Evolutionary conservation across 1,140 invertebrate species (phyloP), one percentile per base, ranked within the genome.

Genomic region (Pteromalus puparum): DNA sequence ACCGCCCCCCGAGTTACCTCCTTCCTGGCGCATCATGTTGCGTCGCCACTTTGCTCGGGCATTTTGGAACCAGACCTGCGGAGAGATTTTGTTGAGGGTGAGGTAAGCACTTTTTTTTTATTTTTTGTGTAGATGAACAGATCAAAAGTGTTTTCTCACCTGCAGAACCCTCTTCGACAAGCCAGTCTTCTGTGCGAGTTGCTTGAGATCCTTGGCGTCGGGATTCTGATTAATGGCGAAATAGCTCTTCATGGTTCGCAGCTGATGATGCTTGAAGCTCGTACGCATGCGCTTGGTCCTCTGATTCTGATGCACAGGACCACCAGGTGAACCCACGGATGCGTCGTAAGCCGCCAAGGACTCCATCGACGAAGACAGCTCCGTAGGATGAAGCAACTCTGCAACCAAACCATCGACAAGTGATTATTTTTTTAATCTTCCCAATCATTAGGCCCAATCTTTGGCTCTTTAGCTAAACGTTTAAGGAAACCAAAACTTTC

Each of bases 21-120:
- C 93, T 89, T 97, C 96, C 90, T 97, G 96, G 28, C 96, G 91
- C 95, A 97, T 96, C 88, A 97, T 94, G 89, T 97, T 97, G 38
- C 98, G 95, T 88, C 98, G 95, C 96, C 98, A 98, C 94, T 99
- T 99, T 34, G 98, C 98, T 85, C 98, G 93, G 0, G 98, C 98
- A 92, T 99, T 99, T 95, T 99, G 98, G 92, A 99, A 99, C 98
- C 98, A 99, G 2, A 99, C 98, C 98, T 99, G 90, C 18, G 70
- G 24, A 75, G 12, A 46, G 6, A 34, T 24, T 77, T 61, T 65
- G 67, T 10, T 15, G 9, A 30, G 6, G 67, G 9, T 30, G 9
- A 70, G 21, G 38, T 42, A 42, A 42, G 9, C 5, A 21, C 18
- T 61, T 61, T n/a, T n/a, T 61, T 4, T 61, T 61, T 61, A n/a